These are phyloP conservation scores for Phoebastria nigripes DNA, from an alignment of 2,797 vertebrate genomes.

Conservation along the genomic window DNA sequence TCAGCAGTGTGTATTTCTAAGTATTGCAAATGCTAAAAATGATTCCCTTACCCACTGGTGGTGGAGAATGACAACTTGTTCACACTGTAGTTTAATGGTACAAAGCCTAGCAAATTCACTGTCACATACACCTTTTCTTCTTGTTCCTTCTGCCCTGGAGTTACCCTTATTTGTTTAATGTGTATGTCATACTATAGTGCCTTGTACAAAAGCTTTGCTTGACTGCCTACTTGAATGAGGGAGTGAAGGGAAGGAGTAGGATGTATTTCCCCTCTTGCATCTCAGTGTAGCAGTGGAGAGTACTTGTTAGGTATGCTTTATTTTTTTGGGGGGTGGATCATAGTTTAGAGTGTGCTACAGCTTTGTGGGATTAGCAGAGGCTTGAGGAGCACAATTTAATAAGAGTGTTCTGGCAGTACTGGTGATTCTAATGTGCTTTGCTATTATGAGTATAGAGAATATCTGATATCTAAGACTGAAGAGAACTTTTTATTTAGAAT, in stretches of 20 bases:
- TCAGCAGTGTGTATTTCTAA: neutral
- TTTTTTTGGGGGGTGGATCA: neutral
- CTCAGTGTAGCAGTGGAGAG: neutral
- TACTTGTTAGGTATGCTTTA: neutral
- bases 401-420: neutral
- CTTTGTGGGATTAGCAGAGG: conserved; percentile 3
- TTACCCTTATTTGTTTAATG: neutral
- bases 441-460: neutral
- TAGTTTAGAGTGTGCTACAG: neutral
- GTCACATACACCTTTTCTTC: neutral
- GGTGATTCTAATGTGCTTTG: neutral
- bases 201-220: neutral
- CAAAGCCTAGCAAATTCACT: neutral
- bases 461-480: neutral
- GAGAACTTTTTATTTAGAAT: neutral
- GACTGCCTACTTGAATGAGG: neutral
- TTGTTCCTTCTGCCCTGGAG: neutral
- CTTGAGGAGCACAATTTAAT: neutral
- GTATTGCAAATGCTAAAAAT: neutral
- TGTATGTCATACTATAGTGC: neutral
- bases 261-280: neutral
- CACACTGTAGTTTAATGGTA: neutral
- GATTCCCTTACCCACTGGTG: neutral
- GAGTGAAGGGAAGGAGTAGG: neutral
- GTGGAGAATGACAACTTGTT: neutral